A percentile compares a stretch with the other conserved stretches of the same genome.
Evolutionary conservation across 1,140 invertebrate species (phyloP).

Genomic region (Dendrolimus punctatus): DNA sequence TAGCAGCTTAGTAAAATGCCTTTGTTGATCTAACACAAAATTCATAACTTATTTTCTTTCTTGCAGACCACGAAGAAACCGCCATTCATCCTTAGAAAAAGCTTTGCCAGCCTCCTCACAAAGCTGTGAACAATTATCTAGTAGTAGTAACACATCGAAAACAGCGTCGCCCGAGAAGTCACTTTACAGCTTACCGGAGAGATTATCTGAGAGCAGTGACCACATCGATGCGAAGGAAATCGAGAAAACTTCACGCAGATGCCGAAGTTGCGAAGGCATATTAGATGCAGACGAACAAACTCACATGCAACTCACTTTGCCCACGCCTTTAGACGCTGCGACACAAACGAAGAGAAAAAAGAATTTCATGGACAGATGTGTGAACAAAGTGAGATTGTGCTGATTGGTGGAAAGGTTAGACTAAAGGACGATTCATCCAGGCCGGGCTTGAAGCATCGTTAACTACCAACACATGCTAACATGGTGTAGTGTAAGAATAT

Average conservation of each 20-base stretch:
- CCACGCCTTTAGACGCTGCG: constrained; percentile 53
- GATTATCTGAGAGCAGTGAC: constrained; percentile 55
- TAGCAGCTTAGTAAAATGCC: too few species aligned
- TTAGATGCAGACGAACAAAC: constrained; percentile 53
- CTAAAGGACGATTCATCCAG: background rate
- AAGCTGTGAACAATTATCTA: constrained; percentile 77
- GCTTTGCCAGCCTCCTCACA: constrained; percentile 55
- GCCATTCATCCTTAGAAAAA: constrained; percentile 55
- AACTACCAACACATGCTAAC: too few species aligned
- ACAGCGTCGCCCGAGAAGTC: constrained; percentile 50
- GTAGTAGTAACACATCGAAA: constrained; percentile 45
- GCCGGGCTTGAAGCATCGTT: too few species aligned
- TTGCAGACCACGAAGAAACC: constrained; percentile 57
- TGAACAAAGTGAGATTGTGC: constrained; percentile 82
- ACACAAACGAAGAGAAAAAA: constrained; percentile 75
- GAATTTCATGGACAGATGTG: constrained; percentile 85
- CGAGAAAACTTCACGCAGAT: constrained; percentile 42
- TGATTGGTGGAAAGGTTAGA: constrained; percentile 39
- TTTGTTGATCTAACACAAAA: background rate
- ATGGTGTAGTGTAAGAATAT: too few species aligned
- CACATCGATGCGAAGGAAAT: constrained; percentile 38
- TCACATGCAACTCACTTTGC: constrained; percentile 51
- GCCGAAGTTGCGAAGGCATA: constrained; percentile 63
- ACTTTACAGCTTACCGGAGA: constrained; percentile 50
- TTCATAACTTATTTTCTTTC: constrained; percentile 1